These are phyloP conservation scores for Psophia crepitans DNA, from an alignment of 2,113 vertebrate genomes.

Conservation along the genomic window DNA sequence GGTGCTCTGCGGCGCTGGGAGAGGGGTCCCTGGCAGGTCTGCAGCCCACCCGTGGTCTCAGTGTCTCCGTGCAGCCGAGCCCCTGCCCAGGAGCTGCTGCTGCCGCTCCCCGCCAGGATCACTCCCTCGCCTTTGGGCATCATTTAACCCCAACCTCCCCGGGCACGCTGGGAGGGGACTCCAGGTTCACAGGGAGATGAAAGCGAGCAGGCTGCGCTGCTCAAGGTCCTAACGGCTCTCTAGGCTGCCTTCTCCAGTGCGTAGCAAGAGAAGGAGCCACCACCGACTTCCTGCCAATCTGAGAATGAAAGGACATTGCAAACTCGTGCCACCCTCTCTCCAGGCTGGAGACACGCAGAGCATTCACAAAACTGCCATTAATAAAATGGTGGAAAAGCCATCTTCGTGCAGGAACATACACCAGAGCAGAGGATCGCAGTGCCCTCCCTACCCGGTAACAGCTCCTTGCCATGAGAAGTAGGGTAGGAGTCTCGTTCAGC, in stretches of 20 bases:
- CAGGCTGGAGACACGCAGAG: background rate
- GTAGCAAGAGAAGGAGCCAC: background rate
- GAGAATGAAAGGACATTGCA: background rate
- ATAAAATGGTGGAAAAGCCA: background rate
- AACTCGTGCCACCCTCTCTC: background rate
- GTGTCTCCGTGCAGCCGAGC: background rate
- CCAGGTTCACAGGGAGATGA: background rate
- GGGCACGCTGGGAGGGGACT: background rate
- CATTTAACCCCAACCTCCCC: background rate
- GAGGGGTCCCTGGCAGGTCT: background rate
- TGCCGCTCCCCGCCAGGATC: background rate
- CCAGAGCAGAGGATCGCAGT: accelerated
- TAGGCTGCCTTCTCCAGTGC: background rate
- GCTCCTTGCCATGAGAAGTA: background rate
- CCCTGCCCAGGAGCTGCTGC: background rate
- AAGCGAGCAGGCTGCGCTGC: background rate
- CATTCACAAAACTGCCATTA: background rate
- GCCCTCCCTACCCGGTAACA: background rate
- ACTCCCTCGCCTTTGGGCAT: background rate
- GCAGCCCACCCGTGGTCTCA: background rate
- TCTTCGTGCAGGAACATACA: background rate
- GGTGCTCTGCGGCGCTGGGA: background rate
- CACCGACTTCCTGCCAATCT: background rate
- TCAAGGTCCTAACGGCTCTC: background rate
- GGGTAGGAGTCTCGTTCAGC: background rate